phyloP scores from a whole-genome alignment of 2,888 invertebrate genomes.

The Lissonota sp. region DNA sequence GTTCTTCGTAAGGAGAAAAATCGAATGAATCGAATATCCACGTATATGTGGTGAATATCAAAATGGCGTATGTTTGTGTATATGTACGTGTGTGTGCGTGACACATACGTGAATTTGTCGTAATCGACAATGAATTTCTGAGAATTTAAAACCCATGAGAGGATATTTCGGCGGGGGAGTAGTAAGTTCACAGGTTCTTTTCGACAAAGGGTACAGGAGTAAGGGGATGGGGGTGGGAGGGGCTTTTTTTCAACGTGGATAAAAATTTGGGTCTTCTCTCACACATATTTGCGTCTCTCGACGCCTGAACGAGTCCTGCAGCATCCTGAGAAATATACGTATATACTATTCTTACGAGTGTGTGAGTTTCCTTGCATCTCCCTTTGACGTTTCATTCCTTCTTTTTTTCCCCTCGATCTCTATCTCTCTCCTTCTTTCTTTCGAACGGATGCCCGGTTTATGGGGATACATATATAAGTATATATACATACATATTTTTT shows the following conservation, averaged over 20 bases:
- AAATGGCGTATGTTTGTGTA: conserved; percentile 6
- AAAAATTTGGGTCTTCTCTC: conserved; percentile 72
- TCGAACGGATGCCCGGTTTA: conserved; percentile 73
- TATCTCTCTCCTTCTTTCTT: conserved; percentile 51
- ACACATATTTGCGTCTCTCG: conserved; percentile 65
- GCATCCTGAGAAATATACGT: conserved; percentile 22
- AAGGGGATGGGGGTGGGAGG: no score
- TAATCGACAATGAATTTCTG: conserved; percentile 80
- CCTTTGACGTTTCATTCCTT: conserved; percentile 54
- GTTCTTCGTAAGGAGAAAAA: conserved; percentile 32
- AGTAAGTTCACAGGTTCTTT: conserved; percentile 18
- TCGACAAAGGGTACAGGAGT: not conserved
- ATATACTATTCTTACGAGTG: conserved; percentile 31
- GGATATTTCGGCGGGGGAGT: conserved; percentile 3
- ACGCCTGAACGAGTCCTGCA: conserved; percentile 40
- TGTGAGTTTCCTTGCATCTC: conserved; percentile 63
- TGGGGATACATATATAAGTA: conserved; percentile 71
- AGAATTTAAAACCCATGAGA: conserved; percentile 70
- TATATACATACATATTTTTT: conserved; percentile 73
- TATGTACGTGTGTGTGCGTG: conserved; percentile 48
- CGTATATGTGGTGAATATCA: conserved; percentile 37
- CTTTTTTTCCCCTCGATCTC: conserved; percentile 60
- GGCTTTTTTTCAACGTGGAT: conserved; percentile 62
- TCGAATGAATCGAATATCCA: conserved; percentile 56
- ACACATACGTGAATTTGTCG: conserved; percentile 70